These are phyloP conservation scores for Cyprinodon variegatus DNA, from an alignment of 2,113 vertebrate species.

Conservation along the genomic window DNA sequence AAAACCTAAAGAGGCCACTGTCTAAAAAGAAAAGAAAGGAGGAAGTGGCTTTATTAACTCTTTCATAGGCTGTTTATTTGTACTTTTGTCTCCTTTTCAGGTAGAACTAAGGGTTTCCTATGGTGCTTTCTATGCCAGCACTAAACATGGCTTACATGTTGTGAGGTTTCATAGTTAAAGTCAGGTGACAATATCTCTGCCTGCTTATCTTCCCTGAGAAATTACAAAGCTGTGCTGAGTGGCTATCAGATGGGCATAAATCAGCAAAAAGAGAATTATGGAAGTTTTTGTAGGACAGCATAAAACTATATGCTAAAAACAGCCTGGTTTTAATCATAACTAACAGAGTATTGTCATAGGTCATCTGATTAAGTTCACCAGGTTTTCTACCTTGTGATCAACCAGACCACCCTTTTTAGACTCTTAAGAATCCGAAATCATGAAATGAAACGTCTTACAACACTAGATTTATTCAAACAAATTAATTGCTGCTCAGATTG, in stretches of 20 bases:
- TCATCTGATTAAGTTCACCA: background rate
- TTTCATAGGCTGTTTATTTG: constrained; percentile 16
- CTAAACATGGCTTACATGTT: background rate
- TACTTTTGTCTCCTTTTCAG: background rate
- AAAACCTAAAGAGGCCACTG: constrained; percentile 1
- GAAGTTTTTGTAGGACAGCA: background rate
- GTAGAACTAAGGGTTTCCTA: constrained; percentile 3
- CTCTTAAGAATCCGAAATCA: background rate
- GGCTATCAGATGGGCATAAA: constrained; percentile 4
- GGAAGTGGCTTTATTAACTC: constrained; percentile 50
- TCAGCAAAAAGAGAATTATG: constrained; percentile 9
- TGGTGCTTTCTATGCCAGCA: background rate
- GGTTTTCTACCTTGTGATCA: no score
- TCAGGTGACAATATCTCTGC: constrained; percentile 44
- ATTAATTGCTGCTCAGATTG: background rate
- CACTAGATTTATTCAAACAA: background rate
- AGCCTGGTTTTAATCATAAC: background rate
- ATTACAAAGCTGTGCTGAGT: constrained; percentile 23
- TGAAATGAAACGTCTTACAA: background rate
- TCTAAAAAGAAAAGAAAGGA: constrained; percentile 47
- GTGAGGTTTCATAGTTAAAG: constrained; percentile 7
- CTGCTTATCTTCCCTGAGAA: constrained; percentile 36
- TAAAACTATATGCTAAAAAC: background rate
- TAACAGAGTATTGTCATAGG: background rate
- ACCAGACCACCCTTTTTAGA: background rate